Conservation (phyloP, 2,888 invertebrate genomes). For the Malachius bipustulatus region DNA sequence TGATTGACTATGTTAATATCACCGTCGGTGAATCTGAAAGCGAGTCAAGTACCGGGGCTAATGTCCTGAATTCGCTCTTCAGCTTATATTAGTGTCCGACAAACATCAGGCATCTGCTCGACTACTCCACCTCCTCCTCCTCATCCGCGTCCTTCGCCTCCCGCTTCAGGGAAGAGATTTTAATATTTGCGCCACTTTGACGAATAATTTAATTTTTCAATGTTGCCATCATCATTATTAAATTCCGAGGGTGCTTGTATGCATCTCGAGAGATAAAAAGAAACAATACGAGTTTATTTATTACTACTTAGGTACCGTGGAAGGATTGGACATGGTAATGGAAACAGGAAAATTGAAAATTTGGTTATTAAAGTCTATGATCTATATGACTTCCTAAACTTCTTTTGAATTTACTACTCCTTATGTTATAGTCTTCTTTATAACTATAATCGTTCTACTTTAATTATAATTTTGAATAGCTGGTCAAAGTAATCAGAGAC, state of each 20-base stretch:
- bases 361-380: too few species aligned
- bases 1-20: slow-evolving; percentile 39
- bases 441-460: too few species aligned
- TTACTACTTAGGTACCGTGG: slow-evolving; percentile 1
- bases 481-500: too few species aligned
- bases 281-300: background rate
- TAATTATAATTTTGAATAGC: too few species aligned
- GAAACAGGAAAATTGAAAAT: too few species aligned
- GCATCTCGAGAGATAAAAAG: background rate
- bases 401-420: too few species aligned
- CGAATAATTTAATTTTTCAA: background rate
- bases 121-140: too few species aligned
- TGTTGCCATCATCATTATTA: background rate
- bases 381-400: too few species aligned
- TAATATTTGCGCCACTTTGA: slow-evolving; percentile 3
- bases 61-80: slow-evolving; percentile 11
- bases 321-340: too few species aligned
- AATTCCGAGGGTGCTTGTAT: background rate
- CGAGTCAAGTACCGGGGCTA: slow-evolving; percentile 28
- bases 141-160: slow-evolving; percentile 2
- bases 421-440: too few species aligned
- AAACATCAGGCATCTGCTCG: too few species aligned
- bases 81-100: slow-evolving; percentile 1
- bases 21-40: slow-evolving; percentile 31
- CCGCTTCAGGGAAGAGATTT: slow-evolving; percentile 1